A percentile compares a stretch with the other conserved stretches of the same genome.
These are phyloP conservation scores for Spongilla lacustris DNA, from an alignment of 37 sponge, comb jelly and placozoan species.

Conservation along the genomic window DNA sequence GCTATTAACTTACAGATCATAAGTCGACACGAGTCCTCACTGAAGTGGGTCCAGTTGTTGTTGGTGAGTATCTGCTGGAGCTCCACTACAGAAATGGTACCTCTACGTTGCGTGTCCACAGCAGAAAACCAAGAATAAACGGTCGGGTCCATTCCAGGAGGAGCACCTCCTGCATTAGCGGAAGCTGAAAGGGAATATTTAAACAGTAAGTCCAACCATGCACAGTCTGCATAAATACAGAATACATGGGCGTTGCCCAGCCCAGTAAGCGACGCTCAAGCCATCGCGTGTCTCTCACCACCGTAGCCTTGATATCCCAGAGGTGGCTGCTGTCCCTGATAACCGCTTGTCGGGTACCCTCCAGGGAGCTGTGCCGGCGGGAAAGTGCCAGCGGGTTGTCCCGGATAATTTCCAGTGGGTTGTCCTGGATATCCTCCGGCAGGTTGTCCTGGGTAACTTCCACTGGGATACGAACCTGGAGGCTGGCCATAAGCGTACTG, in stretches of 20 bases:
- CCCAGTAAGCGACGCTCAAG: too few species aligned
- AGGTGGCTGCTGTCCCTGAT: constrained; percentile 37
- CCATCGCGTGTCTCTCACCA: too few species aligned
- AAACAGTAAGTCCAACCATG: too few species aligned
- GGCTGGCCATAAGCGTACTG: not conserved
- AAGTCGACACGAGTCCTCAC: constrained; percentile 84
- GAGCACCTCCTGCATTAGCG: constrained; percentile 32
- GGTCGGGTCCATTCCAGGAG: constrained; percentile 71
- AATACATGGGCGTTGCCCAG: too few species aligned
- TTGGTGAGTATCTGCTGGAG: constrained; percentile 77
- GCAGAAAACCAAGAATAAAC: constrained; percentile 82
- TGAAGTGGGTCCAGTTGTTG: constrained; percentile 87
- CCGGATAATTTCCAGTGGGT: not conserved
- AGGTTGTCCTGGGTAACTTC: constrained; percentile 24
- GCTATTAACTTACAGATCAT: constrained; percentile 66
- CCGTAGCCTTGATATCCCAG: constrained; percentile 20
- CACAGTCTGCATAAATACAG: too few species aligned
- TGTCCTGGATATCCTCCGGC: not conserved
- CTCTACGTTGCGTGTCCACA: constrained; percentile 80
- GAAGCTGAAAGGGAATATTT: too few species aligned
- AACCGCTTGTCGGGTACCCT: constrained; percentile 27
- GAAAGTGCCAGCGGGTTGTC: not conserved
- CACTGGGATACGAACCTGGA: constrained; percentile 13
- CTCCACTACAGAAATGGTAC: constrained; percentile 68
- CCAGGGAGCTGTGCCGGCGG: not conserved